phyloP scores from a whole-genome alignment of 53 echinoderm and acorn worm genomes.

The Stichopus horrens region DNA sequence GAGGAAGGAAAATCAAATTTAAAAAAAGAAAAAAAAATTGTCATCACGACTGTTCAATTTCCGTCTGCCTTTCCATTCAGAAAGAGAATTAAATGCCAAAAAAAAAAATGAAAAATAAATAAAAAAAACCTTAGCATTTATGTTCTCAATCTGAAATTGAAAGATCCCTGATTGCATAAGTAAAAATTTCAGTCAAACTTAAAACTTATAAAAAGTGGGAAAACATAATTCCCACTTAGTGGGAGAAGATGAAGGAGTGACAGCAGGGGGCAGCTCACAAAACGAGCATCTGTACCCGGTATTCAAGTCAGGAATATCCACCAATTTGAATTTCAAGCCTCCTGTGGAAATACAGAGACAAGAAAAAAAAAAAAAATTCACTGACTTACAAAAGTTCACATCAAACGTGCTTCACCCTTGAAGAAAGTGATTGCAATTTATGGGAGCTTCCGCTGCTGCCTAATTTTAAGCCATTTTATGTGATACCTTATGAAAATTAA shows the following conservation, averaged over 20 bases:
- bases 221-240: background rate
- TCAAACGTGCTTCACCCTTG: too few relatives aligned
- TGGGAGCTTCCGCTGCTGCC: too few relatives aligned
- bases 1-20: background rate
- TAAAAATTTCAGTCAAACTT: conserved; percentile 44
- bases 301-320: background rate
- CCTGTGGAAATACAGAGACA: conserved; percentile 22
- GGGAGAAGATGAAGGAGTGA: background rate
- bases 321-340: conserved; percentile 6
- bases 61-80: conserved; percentile 3
- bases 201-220: background rate
- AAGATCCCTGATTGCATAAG: conserved; percentile 45
- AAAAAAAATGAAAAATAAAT: background rate
- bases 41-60: conserved; percentile 3
- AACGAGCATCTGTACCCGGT: background rate
- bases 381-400: too few relatives aligned
- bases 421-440: too few relatives aligned
- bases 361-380: background rate
- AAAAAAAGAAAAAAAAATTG: background rate
- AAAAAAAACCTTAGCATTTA: background rate
- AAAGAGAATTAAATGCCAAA: conserved; percentile 19
- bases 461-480: too few relatives aligned
- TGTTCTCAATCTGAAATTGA: conserved; percentile 15
- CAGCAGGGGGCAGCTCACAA: background rate
- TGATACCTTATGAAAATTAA: too few relatives aligned